Conservation (phyloP, 2,888 invertebrate species). For the Chironomus riparius region DNA sequence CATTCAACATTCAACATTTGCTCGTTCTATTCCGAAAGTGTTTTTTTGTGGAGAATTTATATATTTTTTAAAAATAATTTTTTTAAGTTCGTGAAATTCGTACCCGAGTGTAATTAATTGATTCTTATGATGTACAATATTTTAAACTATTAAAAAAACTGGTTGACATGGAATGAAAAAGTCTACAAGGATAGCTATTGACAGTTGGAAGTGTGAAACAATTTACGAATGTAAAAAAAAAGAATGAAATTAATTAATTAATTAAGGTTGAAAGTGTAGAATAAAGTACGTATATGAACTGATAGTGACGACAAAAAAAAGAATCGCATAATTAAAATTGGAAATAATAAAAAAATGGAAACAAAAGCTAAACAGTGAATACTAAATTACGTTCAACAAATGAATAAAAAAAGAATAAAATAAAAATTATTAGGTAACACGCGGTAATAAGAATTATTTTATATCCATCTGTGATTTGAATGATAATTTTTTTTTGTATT, state of each 20-base stretch:
- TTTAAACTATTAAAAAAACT: not conserved
- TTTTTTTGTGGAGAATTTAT: slow-evolving; percentile 22
- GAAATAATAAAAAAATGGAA: too few species aligned
- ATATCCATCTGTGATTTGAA: not conserved
- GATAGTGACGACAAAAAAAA: too few species aligned
- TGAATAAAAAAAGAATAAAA: not conserved
- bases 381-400: not conserved
- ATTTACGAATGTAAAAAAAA: not conserved
- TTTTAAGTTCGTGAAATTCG: not conserved
- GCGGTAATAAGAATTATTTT: not conserved
- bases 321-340: not conserved
- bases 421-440: slow-evolving; percentile 5
- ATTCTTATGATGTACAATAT: not conserved
- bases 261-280: too few species aligned
- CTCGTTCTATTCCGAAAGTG: slow-evolving; percentile 24
- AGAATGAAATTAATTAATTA: too few species aligned
- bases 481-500: not conserved
- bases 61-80: not conserved
- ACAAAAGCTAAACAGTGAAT: not conserved
- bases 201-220: not conserved
- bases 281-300: too few species aligned
- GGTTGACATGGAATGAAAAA: not conserved
- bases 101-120: not conserved
- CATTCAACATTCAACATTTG: slow-evolving; percentile 26
- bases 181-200: not conserved